Percentiles rank a stretch among this genome's conserved stretches.
Evolutionary conservation across 2,888 invertebrate genomes (phyloP).

Genomic region (Noctua comes): DNA sequence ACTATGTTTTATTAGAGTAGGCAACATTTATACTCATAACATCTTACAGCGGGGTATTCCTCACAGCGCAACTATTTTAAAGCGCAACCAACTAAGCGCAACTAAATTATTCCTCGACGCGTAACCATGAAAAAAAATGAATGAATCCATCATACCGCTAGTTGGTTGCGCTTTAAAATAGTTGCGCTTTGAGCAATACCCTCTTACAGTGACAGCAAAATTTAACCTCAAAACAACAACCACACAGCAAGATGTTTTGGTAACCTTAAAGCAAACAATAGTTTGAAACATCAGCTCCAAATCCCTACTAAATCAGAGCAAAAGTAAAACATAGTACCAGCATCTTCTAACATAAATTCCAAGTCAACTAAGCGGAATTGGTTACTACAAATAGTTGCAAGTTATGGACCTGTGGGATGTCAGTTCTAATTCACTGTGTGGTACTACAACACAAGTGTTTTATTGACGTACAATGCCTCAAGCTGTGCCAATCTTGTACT

Average conservation of each 20-base stretch:
- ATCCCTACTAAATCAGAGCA: slow-evolving; percentile 35
- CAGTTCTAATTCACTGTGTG: slow-evolving; percentile 58
- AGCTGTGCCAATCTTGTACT: slow-evolving; percentile 53
- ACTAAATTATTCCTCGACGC: no score
- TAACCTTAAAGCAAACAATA: slow-evolving; percentile 1
- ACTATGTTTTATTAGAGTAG: neutral
- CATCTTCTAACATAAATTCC: slow-evolving; percentile 59
- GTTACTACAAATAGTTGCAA: slow-evolving; percentile 60
- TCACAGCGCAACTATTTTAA: no score
- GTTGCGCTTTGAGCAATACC: no score
- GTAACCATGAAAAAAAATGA: no score
- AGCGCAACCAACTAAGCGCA: no score
- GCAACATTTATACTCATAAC: neutral
- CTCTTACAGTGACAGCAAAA: neutral
- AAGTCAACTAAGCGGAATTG: slow-evolving; percentile 60
- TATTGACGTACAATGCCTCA: slow-evolving; percentile 56
- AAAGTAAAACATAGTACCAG: slow-evolving; percentile 45
- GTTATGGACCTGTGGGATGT: slow-evolving; percentile 53
- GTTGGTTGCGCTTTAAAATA: no score
- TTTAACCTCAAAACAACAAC: neutral
- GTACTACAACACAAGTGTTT: slow-evolving; percentile 47
- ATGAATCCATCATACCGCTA: no score
- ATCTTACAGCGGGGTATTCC: neutral
- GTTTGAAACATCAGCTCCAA: slow-evolving; percentile 20
- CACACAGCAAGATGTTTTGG: neutral